phyloP scores from a whole-genome alignment of 2,797 vertebrate species.

The Gastrophryne carolinensis region DNA sequence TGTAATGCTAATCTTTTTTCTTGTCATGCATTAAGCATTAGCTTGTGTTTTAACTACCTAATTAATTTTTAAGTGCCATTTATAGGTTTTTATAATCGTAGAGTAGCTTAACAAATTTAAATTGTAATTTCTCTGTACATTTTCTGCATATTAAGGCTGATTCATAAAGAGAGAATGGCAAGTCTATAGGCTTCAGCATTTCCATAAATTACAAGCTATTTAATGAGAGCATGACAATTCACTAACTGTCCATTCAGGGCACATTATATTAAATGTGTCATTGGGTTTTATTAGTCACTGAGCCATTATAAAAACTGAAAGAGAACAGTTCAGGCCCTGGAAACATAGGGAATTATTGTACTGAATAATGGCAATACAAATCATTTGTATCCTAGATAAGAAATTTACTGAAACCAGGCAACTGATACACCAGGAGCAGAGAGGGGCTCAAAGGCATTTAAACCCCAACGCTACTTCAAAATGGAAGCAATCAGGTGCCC shows the following conservation, averaged over 20 bases:
- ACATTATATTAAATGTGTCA: background rate
- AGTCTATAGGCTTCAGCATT: background rate
- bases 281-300: background rate
- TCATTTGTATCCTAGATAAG: background rate
- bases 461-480: too few species aligned
- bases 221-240: background rate
- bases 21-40: too few species aligned
- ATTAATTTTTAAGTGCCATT: background rate
- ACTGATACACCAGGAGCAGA: too few species aligned
- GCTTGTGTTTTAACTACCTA: background rate
- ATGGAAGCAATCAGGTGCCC: too few species aligned
- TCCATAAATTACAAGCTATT: background rate
- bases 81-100: background rate
- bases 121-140: background rate
- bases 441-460: too few species aligned
- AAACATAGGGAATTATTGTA: background rate
- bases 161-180: background rate
- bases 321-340: background rate
- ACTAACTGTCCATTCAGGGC: background rate
- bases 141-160: background rate
- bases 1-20: too few species aligned
- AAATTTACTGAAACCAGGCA: too few species aligned
- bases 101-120: background rate
- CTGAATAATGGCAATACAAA: background rate
- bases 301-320: background rate